Percentiles rank a stretch among this genome's conserved stretches.
Conservation (phyloP, 2,797 vertebrate genomes). For the Myotis pilosus region DNA sequence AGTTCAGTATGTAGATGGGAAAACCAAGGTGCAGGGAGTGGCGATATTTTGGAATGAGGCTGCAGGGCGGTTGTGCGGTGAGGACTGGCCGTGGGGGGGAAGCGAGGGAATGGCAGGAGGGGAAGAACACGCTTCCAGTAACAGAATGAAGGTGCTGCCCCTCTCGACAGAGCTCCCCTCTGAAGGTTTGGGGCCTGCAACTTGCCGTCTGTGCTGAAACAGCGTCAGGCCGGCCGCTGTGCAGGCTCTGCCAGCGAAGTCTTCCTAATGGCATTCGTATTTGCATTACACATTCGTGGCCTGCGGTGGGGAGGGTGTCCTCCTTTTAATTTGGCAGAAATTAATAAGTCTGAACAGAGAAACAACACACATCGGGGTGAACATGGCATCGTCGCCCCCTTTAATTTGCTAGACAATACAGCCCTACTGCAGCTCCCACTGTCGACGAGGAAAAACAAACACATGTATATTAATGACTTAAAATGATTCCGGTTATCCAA, state of each 20-base stretch:
- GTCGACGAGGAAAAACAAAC: conserved; percentile 84
- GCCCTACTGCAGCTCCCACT: conserved; percentile 81
- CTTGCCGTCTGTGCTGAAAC: background rate
- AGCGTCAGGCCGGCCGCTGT: background rate
- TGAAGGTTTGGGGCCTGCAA: background rate
- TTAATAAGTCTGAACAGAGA: conserved; percentile 82
- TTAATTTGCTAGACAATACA: conserved; percentile 84
- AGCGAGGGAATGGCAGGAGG: background rate
- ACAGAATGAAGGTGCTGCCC: background rate
- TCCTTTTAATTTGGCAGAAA: conserved; percentile 84
- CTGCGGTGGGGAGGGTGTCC: conserved; percentile 67
- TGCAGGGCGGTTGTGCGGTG: background rate
- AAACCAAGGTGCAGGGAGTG: background rate
- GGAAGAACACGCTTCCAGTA: background rate
- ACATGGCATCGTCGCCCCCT: conserved; percentile 79
- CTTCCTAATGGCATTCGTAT: conserved; percentile 77
- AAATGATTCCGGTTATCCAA: conserved; percentile 84
- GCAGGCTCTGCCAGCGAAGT: background rate
- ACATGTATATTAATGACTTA: conserved; percentile 87
- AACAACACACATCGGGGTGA: conserved; percentile 76
- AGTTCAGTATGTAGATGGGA: background rate
- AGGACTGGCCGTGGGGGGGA: background rate
- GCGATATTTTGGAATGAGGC: background rate
- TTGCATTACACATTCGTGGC: conserved; percentile 79
- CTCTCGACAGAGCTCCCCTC: background rate